These are phyloP conservation scores for Brachyptera putata DNA, from an alignment of 2,888 invertebrate species.

Conservation along the genomic window DNA sequence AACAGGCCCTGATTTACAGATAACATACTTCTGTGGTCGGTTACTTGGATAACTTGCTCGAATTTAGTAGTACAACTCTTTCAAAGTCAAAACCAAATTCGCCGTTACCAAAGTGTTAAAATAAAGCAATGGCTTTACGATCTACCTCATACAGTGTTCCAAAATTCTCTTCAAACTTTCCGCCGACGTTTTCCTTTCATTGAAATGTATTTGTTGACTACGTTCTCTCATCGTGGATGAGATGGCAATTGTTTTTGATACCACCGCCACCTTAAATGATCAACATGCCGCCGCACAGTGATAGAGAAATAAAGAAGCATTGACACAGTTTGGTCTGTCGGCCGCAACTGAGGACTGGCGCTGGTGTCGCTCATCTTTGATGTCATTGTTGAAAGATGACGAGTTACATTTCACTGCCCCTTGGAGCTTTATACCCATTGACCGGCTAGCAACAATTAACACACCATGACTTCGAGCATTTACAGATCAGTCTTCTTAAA, in stretches of 20 bases:
- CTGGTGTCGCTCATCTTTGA: neutral
- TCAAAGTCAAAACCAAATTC: no score
- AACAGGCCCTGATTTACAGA: no score
- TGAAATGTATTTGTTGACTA: neutral
- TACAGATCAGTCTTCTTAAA: no score
- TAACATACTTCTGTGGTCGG: no score
- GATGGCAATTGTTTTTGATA: neutral
- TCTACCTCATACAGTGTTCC: neutral
- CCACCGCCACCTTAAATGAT: neutral
- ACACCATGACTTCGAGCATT: neutral
- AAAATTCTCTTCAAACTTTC: neutral
- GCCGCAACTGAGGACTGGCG: neutral
- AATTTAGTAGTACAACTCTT: no score
- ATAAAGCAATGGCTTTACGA: no score
- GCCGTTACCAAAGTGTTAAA: neutral
- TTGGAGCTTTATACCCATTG: neutral
- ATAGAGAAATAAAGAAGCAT: conserved; percentile 6
- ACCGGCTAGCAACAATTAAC: neutral
- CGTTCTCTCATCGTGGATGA: neutral
- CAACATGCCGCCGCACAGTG: neutral
- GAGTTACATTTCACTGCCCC: neutral
- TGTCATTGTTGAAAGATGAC: conserved; percentile 1
- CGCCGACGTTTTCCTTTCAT: neutral
- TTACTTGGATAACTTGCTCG: no score
- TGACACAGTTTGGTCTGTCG: neutral